phyloP scores from a whole-genome alignment of 2,797 vertebrate genomes.

The Anguilla marmorata region DNA sequence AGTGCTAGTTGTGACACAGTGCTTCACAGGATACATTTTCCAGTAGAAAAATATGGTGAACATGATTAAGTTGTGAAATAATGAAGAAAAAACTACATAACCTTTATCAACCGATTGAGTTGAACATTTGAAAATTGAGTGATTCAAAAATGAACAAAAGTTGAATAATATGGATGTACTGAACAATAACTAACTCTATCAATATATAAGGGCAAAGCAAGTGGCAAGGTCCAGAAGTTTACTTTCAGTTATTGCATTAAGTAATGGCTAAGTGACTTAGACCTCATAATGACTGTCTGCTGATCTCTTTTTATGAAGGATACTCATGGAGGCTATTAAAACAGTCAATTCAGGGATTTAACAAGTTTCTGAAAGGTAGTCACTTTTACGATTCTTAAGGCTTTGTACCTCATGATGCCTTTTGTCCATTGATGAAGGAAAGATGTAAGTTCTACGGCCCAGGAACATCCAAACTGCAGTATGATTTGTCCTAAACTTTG shows the following conservation, averaged over 20 bases:
- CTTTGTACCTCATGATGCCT: not conserved
- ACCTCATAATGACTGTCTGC: not conserved
- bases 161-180: not conserved
- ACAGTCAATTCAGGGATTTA: not conserved
- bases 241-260: not conserved
- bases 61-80: constrained; percentile 44
- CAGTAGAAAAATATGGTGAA: constrained; percentile 48
- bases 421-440: not conserved
- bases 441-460: not conserved
- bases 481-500: not conserved
- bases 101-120: constrained; percentile 48
- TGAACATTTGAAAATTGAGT: not conserved
- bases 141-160: not conserved
- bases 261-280: not conserved
- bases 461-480: not conserved
- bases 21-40: constrained; percentile 40
- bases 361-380: not conserved
- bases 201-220: not conserved
- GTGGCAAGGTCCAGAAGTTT: not conserved
- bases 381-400: not conserved
- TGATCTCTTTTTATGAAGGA: not conserved
- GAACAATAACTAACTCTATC: not conserved
- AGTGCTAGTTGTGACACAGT: constrained; percentile 6
- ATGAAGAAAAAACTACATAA: constrained; percentile 38
- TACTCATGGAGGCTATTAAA: not conserved